A percentile compares a stretch with the other conserved stretches of the same genome.
Evolutionary conservation across 2,888 invertebrate genomes (phyloP).

Genomic region (Apoda limacodes): DNA sequence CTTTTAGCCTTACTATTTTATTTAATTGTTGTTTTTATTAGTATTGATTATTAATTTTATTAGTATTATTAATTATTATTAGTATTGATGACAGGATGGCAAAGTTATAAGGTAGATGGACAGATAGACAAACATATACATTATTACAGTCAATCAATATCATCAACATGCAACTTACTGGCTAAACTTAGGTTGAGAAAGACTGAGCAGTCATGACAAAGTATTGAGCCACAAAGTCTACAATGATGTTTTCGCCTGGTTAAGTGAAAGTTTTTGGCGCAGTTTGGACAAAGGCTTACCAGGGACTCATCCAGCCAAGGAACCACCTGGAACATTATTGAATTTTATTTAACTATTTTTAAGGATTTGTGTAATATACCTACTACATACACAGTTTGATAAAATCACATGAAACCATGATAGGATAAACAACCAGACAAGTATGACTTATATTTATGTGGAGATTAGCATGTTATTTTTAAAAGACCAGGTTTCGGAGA

Average conservation of each 20-base stretch:
- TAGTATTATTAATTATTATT: neutral
- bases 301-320: slow-evolving; percentile 94
- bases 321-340: slow-evolving; percentile 78
- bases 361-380: too few species aligned
- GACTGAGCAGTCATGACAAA: slow-evolving; percentile 92
- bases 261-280: slow-evolving; percentile 89
- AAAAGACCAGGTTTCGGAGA: too few species aligned
- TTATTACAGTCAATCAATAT: neutral
- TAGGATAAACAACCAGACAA: too few species aligned
- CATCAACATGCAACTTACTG: slow-evolving; percentile 61
- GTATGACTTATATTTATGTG: too few species aligned
- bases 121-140: neutral
- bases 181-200: slow-evolving; percentile 85
- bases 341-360: too few species aligned
- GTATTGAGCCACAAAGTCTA: slow-evolving; percentile 91
- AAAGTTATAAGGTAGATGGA: neutral
- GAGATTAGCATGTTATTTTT: too few species aligned
- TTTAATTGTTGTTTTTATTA: neutral
- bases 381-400: too few species aligned
- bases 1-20: too few species aligned
- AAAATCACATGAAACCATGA: too few species aligned
- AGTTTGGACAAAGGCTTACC: slow-evolving; percentile 91
- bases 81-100: neutral
- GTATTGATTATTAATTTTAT: neutral
- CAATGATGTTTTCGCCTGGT: slow-evolving; percentile 96